A percentile compares a stretch with the other conserved stretches of the same genome.
These are phyloP conservation scores for Dicyrtoma fusca DNA, from an alignment of 2,888 invertebrate genomes.

Conservation along the genomic window DNA sequence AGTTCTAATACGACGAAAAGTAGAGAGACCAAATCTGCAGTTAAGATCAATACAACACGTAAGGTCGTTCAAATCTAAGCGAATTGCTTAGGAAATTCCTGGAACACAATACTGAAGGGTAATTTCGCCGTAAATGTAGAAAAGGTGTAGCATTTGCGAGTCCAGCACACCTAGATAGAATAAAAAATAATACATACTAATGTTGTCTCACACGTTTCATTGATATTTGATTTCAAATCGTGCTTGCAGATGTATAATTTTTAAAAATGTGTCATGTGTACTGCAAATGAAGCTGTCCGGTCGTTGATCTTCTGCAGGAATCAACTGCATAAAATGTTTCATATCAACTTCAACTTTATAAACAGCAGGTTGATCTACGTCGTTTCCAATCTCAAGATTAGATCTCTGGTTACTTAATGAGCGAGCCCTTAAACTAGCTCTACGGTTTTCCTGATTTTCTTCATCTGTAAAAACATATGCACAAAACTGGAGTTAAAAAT, in stretches of 20 bases:
- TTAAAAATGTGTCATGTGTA: too few relatives aligned
- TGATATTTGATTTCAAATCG: neutral
- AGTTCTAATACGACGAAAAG: too few relatives aligned
- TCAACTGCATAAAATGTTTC: constrained; percentile 42
- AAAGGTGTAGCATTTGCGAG: constrained; percentile 41
- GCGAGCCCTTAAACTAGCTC: neutral
- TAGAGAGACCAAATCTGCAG: too few relatives aligned
- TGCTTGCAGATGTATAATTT: neutral
- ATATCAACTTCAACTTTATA: constrained; percentile 46
- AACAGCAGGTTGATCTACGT: neutral
- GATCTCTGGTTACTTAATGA: constrained; percentile 1
- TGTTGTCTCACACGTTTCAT: neutral
- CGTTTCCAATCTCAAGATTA: neutral
- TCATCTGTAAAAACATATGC: constrained; percentile 17
- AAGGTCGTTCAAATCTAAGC: too few relatives aligned
- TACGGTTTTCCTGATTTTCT: constrained; percentile 1
- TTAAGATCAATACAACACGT: too few relatives aligned
- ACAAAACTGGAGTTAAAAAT: too few relatives aligned
- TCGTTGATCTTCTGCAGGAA: constrained; percentile 43
- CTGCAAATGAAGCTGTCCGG: constrained; percentile 43
- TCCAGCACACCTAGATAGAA: constrained; percentile 39
- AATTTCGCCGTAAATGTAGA: constrained; percentile 46
- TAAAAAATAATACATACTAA: too few relatives aligned
- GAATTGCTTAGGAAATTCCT: constrained; percentile 10
- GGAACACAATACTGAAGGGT: constrained; percentile 48